Evolutionary conservation across 2,888 invertebrate genomes (phyloP).

Genomic region (Hydriomena furcata): DNA sequence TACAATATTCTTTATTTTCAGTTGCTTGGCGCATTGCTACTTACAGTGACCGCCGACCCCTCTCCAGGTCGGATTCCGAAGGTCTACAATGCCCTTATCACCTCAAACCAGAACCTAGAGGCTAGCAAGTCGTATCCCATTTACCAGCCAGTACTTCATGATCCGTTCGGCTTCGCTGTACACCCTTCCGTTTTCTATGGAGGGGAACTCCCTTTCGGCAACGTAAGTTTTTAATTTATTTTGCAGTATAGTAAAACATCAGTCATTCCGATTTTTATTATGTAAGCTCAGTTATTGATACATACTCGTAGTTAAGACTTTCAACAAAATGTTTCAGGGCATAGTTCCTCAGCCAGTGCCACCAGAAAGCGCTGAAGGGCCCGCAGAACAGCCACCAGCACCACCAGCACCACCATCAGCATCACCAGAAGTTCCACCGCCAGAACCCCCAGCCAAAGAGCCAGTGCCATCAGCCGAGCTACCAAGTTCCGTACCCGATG

Average conservation of each 20-base stretch:
- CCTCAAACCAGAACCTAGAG: slow-evolving; percentile 89
- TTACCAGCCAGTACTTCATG: slow-evolving; percentile 88
- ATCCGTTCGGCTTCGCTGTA: slow-evolving; percentile 79
- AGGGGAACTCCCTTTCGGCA: slow-evolving; percentile 58
- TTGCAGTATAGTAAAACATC: not conserved
- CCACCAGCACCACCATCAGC: slow-evolving; percentile 31
- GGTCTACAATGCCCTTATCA: slow-evolving; percentile 91
- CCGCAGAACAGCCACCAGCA: slow-evolving; percentile 19
- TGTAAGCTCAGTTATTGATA: too few relatives aligned
- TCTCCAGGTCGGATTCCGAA: slow-evolving; percentile 86
- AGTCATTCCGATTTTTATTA: too few relatives aligned
- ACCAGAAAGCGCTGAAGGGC: slow-evolving; percentile 41
- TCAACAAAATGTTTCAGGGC: slow-evolving; percentile 52
- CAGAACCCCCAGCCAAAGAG: slow-evolving; percentile 42
- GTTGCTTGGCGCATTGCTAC: slow-evolving; percentile 54
- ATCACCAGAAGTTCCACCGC: slow-evolving; percentile 30
- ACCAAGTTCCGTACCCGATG: slow-evolving; percentile 32
- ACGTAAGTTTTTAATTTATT: slow-evolving; percentile 49
- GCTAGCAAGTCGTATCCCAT: slow-evolving; percentile 90
- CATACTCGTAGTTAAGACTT: not conserved
- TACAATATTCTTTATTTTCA: slow-evolving; percentile 47
- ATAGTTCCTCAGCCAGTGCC: slow-evolving; percentile 48
- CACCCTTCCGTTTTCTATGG: slow-evolving; percentile 66
- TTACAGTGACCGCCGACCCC: slow-evolving; percentile 50
- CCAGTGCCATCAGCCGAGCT: slow-evolving; percentile 34